These are phyloP conservation scores for Epizoanthus scotinus DNA, from an alignment of 92 coral and sea anemone genomes.

Conservation along the genomic window DNA sequence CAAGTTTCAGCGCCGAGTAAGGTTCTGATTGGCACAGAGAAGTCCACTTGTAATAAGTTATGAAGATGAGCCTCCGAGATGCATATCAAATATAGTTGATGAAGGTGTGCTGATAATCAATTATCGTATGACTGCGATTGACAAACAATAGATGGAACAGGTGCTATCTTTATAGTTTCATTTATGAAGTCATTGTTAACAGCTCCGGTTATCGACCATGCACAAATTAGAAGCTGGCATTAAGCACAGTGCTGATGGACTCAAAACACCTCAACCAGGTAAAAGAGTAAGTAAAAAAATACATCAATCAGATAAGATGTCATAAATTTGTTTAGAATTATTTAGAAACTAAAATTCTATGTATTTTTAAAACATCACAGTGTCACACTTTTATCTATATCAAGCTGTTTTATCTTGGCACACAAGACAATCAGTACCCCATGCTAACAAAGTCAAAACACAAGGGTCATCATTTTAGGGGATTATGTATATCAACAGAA, in stretches of 20 bases:
- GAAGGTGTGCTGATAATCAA: constrained; percentile 20
- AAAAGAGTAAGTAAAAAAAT: no score
- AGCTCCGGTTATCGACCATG: background rate
- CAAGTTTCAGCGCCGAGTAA: background rate
- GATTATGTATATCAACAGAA: no score
- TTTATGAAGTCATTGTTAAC: constrained; percentile 28
- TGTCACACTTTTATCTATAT: background rate
- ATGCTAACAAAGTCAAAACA: background rate
- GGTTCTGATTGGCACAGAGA: background rate
- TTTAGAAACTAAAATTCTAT: background rate
- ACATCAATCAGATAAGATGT: no score
- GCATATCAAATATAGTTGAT: constrained; percentile 21
- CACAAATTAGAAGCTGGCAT: no score
- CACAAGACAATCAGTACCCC: background rate
- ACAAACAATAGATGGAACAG: constrained; percentile 40
- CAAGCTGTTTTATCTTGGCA: background rate
- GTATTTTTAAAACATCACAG: background rate
- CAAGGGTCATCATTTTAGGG: background rate
- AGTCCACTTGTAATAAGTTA: constrained; percentile 11
- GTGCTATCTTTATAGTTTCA: background rate
- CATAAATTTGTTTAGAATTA: background rate
- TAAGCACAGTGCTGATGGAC: no score
- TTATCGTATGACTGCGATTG: constrained; percentile 13
- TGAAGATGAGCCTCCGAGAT: constrained; percentile 4
- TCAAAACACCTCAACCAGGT: no score